Evolutionary conservation across 2,888 invertebrate genomes (phyloP).

Genomic region (Diadegma fenestrale): DNA sequence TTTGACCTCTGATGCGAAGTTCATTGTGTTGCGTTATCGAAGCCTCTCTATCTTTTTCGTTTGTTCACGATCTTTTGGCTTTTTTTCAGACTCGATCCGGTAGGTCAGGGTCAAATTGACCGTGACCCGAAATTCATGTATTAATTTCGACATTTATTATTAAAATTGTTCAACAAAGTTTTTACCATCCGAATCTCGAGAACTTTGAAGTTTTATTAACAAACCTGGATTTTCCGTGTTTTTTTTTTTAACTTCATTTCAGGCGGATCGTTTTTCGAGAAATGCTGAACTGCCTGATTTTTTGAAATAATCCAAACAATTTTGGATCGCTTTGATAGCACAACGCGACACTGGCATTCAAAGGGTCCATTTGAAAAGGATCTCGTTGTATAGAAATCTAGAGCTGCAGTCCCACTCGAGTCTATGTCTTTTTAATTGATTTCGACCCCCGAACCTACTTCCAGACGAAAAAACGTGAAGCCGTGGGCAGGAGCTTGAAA

Average conservation of each 20-base stretch:
- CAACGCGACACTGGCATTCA: neutral
- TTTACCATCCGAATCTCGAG: neutral
- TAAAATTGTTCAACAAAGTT: neutral
- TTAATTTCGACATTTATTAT: neutral
- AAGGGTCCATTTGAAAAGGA: neutral
- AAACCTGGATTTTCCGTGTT: neutral
- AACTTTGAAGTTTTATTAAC: neutral
- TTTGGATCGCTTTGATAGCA: neutral
- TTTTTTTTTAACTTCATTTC: no score
- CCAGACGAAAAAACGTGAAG: neutral
- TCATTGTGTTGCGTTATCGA: conserved; percentile 10
- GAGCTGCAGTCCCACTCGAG: neutral
- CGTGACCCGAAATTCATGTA: neutral
- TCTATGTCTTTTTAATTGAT: neutral
- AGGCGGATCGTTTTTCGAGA: neutral
- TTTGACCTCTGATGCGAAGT: conserved; percentile 1
- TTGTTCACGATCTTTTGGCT: neutral
- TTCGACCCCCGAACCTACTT: neutral
- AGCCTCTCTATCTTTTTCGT: neutral
- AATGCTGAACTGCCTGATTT: no score
- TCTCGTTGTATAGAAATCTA: neutral
- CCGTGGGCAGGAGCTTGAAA: neutral
- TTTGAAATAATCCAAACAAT: neutral
- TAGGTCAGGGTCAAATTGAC: neutral
- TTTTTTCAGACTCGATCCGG: neutral